Evolutionary conservation across 2,888 invertebrate species (phyloP).

Genomic region (Drosophila merina): DNA sequence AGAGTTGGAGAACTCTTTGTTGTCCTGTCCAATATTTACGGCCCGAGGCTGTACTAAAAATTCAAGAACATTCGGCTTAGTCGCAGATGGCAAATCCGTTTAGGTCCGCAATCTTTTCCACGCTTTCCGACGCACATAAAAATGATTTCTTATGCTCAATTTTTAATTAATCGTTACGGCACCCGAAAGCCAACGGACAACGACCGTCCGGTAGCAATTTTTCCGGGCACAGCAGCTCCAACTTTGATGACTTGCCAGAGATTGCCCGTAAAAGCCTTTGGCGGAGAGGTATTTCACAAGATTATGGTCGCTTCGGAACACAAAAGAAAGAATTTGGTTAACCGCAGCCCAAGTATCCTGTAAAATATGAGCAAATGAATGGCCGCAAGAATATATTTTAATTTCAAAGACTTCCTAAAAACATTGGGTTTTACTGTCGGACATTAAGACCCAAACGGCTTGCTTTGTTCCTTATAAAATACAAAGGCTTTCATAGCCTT

Average conservation of each 20-base stretch:
- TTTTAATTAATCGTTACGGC: slow-evolving; percentile 66
- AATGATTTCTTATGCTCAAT: slow-evolving; percentile 63
- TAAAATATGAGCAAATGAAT: slow-evolving; percentile 7
- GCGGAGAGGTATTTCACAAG: slow-evolving; percentile 2
- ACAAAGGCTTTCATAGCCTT: not conserved
- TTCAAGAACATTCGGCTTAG: slow-evolving; percentile 13
- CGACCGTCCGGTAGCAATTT: slow-evolving; percentile 8
- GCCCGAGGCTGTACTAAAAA: slow-evolving; percentile 39
- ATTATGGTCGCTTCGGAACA: slow-evolving; percentile 2
- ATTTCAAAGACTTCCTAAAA: not conserved
- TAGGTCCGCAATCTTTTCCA: slow-evolving; percentile 25
- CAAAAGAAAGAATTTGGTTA: slow-evolving; percentile 3
- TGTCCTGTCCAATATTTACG: slow-evolving; percentile 39
- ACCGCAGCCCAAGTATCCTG: slow-evolving; percentile 14
- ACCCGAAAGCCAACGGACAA: slow-evolving; percentile 5
- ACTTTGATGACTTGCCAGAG: slow-evolving; percentile 43
- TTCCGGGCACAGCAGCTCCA: slow-evolving; percentile 23
- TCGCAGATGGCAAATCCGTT: slow-evolving; percentile 40
- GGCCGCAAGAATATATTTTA: not conserved
- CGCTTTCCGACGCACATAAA: slow-evolving; percentile 37
- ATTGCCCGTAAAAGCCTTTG: slow-evolving; percentile 40
- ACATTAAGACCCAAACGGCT: not conserved
- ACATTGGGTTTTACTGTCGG: not conserved
- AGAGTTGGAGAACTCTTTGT: slow-evolving; percentile 24
- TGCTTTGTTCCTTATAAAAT: not conserved